These are phyloP conservation scores for Streptopelia turtur DNA, from an alignment of 2,797 vertebrate species.

Conservation along the genomic window DNA sequence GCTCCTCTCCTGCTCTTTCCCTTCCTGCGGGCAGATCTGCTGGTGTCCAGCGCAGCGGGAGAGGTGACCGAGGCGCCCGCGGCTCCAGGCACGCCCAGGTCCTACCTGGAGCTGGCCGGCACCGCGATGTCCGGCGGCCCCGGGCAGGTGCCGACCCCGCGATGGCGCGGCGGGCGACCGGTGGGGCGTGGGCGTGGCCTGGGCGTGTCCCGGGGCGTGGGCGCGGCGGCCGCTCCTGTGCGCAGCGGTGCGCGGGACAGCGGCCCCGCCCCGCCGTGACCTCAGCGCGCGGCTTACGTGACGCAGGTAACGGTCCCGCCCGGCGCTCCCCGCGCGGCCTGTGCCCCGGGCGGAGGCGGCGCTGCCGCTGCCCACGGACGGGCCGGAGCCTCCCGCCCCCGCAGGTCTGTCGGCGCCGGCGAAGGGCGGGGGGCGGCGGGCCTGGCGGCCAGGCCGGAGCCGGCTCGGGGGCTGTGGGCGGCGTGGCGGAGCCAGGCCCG, in stretches of 20 bases:
- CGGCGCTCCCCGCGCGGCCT: neutral
- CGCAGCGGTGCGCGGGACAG: neutral
- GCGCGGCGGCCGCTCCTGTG: neutral
- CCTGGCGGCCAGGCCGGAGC: no score
- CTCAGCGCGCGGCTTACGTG: neutral
- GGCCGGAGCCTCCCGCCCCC: neutral
- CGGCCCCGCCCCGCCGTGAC: neutral
- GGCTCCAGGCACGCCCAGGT: accelerated
- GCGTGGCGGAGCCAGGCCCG: neutral
- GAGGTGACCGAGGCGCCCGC: neutral
- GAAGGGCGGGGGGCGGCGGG: neutral
- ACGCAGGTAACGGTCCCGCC: neutral
- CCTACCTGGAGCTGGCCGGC: accelerated
- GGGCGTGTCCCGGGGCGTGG: no score
- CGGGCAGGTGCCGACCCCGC: accelerated
- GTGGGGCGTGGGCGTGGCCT: no score
- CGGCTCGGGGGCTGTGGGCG: neutral
- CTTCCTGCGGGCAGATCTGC: neutral
- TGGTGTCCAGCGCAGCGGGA: neutral
- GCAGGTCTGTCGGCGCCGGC: neutral
- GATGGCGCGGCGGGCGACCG: neutral
- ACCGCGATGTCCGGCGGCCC: accelerated
- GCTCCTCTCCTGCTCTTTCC: accelerated
- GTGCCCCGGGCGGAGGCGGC: neutral
- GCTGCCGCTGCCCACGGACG: neutral